These are phyloP conservation scores for Channa argus DNA, from an alignment of 2,113 vertebrate genomes.

Conservation along the genomic window DNA sequence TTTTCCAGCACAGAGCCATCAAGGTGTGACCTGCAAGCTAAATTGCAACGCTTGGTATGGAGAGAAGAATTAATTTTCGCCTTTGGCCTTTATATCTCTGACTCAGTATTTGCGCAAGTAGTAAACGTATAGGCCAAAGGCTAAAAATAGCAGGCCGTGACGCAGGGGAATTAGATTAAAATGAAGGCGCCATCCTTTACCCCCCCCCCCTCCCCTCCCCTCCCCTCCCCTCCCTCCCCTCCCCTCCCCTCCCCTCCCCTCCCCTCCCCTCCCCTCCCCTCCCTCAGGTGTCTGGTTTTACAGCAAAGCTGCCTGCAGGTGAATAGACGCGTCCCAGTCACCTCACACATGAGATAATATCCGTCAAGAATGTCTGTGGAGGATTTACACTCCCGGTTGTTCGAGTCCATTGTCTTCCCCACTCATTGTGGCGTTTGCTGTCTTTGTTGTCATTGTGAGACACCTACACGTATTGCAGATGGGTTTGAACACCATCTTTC, in stretches of 20 bases:
- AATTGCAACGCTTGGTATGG: conserved; percentile 6
- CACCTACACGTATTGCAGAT: conserved; percentile 27
- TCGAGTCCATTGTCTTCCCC: not conserved
- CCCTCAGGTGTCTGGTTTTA: conserved; percentile 51
- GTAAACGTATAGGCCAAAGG: conserved; percentile 64
- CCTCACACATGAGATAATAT: not conserved
- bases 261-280: conserved; percentile 28
- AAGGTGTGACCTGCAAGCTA: conserved; percentile 23
- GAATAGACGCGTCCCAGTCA: conserved; percentile 17
- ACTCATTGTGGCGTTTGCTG: not conserved
- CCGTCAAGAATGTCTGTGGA: not conserved
- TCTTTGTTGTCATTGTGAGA: not conserved
- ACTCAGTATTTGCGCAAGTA: conserved; percentile 54
- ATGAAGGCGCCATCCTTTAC: conserved; percentile 66
- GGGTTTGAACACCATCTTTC: not conserved
- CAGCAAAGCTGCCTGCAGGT: conserved; percentile 54
- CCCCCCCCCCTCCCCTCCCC: conserved; percentile 28
- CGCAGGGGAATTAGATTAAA: conserved; percentile 78
- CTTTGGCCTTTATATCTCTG: conserved; percentile 49
- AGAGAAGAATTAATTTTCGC: conserved; percentile 27
- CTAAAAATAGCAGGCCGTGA: conserved; percentile 77
- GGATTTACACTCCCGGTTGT: not conserved
- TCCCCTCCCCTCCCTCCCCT: conserved; percentile 23
- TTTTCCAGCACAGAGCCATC: not conserved
- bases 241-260: conserved; percentile 28